phyloP scores from a whole-genome alignment of 2,113 vertebrate genomes.

The Microtus richardsoni region DNA sequence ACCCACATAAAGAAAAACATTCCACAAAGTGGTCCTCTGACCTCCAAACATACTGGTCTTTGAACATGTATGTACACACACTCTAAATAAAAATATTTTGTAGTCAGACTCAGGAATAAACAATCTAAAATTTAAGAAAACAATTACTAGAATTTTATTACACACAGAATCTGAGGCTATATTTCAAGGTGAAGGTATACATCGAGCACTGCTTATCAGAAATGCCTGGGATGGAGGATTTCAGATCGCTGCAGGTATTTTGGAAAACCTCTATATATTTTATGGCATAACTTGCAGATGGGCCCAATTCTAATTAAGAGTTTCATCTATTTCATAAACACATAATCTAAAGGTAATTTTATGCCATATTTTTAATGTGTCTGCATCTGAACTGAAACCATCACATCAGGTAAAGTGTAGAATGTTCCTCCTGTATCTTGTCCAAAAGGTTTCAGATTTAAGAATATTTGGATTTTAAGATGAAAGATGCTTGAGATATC shows the following conservation, averaged over 20 bases:
- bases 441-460: background rate
- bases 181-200: conserved; percentile 30
- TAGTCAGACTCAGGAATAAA: background rate
- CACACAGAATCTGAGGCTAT: conserved; percentile 27
- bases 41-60: background rate
- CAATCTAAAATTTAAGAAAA: conserved; percentile 44
- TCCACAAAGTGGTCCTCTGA: background rate
- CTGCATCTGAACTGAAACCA: background rate
- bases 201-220: background rate
- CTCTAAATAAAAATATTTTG: background rate
- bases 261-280: background rate
- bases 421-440: background rate
- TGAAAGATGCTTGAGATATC: background rate
- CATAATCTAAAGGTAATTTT: background rate
- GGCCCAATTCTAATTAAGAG: background rate
- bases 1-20: background rate
- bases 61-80: background rate
- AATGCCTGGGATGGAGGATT: background rate
- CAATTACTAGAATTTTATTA: background rate
- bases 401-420: background rate
- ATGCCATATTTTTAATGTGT: background rate
- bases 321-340: background rate
- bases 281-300: background rate
- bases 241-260: background rate
- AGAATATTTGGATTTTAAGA: background rate